Percentiles rank a stretch among this genome's conserved stretches.
Conservation (phyloP, 2,888 invertebrate species). For the Drosophila multiciliata region DNA sequence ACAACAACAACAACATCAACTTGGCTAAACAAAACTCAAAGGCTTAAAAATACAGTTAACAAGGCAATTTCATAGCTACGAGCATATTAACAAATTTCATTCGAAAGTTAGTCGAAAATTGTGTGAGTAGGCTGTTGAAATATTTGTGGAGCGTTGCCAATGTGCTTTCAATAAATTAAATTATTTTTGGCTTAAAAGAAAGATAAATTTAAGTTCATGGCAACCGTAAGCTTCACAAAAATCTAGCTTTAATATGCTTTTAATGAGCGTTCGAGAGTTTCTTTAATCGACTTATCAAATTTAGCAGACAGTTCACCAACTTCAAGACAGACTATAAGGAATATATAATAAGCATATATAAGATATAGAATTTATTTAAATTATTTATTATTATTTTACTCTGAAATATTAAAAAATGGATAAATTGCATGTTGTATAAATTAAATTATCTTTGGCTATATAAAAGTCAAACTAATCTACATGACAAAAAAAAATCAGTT, state of each 20-base stretch:
- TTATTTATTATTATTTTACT: background rate
- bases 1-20: constrained; percentile 18
- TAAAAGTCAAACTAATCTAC: background rate
- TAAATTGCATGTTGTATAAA: background rate
- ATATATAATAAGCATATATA: too few species aligned
- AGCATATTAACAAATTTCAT: background rate
- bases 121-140: background rate
- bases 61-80: constrained; percentile 11
- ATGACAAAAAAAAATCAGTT: background rate
- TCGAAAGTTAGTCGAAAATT: background rate
- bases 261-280: background rate
- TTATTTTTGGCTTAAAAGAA: background rate
- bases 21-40: constrained; percentile 24
- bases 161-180: background rate
- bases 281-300: background rate
- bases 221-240: background rate
- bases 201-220: background rate
- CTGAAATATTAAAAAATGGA: background rate
- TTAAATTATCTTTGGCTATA: background rate
- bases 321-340: background rate
- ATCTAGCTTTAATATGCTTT: background rate
- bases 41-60: constrained; percentile 20
- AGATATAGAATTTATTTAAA: background rate
- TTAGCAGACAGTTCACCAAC: too few species aligned
- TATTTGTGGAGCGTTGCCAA: background rate